These are phyloP conservation scores for Eurytoma adleriae DNA, from an alignment of 2,888 invertebrate genomes.

Conservation along the genomic window DNA sequence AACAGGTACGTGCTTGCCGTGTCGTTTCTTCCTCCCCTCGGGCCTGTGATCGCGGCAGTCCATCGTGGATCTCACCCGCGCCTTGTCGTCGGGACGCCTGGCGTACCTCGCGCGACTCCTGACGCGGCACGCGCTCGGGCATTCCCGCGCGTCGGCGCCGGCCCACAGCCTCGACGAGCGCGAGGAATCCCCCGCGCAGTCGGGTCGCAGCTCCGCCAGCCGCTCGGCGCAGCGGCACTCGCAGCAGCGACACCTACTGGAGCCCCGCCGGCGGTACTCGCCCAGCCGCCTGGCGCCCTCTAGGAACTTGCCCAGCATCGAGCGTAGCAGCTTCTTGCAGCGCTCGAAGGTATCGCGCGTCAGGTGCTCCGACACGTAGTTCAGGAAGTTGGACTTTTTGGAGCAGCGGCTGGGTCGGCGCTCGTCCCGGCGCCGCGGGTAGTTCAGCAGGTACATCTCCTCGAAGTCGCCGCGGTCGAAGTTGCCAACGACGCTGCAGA, in stretches of 20 bases:
- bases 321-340: conserved; percentile 9
- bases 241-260: not conserved
- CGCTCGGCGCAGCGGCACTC: not conserved
- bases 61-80: not conserved
- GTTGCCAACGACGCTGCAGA: not conserved
- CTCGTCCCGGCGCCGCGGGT: not conserved
- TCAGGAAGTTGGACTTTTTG: conserved; percentile 27
- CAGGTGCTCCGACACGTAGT: conserved; percentile 32
- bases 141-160: no score
- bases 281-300: conserved; percentile 56
- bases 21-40: not conserved
- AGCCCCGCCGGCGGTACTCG: not conserved
- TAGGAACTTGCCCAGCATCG: conserved; percentile 11
- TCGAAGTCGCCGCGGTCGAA: conserved; percentile 8
- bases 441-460: not conserved
- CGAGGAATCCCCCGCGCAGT: no score
- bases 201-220: no score
- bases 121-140: no score
- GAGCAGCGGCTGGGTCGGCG: conserved; percentile 8
- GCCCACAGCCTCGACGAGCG: no score
- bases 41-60: no score
- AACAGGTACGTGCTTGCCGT: not conserved
- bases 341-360: conserved; percentile 26
- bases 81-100: not conserved
- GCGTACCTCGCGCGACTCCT: not conserved